Percentiles rank a stretch among this genome's conserved stretches.
Conservation (phyloP, 2,888 invertebrate genomes). For the Copidosoma aretas region DNA sequence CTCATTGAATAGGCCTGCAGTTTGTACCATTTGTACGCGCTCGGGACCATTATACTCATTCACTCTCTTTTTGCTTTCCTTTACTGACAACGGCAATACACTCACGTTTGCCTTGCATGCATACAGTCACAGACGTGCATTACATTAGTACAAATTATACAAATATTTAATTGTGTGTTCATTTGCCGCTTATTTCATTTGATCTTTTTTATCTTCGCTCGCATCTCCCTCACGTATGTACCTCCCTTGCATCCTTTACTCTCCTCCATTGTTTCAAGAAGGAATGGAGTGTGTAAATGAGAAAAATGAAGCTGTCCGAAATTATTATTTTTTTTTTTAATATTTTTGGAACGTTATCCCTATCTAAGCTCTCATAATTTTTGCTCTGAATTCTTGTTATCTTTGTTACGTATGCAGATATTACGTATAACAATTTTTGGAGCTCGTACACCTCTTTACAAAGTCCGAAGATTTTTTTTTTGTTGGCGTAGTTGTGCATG, state of each 20-base stretch:
- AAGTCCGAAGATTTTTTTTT: conserved; percentile 1
- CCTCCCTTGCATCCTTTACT: neutral
- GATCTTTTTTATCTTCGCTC: conserved; percentile 21
- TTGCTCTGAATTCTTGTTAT: conserved; percentile 24
- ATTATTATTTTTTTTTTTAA: conserved; percentile 12
- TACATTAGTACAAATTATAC: conserved; percentile 43
- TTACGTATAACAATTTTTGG: conserved; percentile 38
- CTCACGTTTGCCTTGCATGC: conserved; percentile 4
- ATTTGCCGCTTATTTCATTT: conserved; percentile 43
- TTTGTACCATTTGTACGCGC: conserved; percentile 24
- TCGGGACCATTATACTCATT: conserved; percentile 11
- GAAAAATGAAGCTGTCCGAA: conserved; percentile 6
- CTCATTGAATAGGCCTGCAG: conserved; percentile 29
- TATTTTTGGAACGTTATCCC: conserved; percentile 14
- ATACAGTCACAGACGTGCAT: conserved; percentile 31
- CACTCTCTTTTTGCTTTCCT: conserved; percentile 18
- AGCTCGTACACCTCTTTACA: conserved; percentile 33
- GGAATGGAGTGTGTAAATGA: conserved; percentile 23
- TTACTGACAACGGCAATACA: conserved; percentile 22
- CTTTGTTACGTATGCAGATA: conserved; percentile 34
- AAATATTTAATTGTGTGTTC: conserved; percentile 42
- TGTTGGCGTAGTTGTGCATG: conserved; percentile 2
- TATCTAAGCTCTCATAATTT: conserved; percentile 12
- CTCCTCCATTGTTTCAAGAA: conserved; percentile 16
- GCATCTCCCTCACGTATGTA: neutral